Evolutionary conservation across 2,888 invertebrate species (phyloP).

Genomic region (Cistogaster globosa): DNA sequence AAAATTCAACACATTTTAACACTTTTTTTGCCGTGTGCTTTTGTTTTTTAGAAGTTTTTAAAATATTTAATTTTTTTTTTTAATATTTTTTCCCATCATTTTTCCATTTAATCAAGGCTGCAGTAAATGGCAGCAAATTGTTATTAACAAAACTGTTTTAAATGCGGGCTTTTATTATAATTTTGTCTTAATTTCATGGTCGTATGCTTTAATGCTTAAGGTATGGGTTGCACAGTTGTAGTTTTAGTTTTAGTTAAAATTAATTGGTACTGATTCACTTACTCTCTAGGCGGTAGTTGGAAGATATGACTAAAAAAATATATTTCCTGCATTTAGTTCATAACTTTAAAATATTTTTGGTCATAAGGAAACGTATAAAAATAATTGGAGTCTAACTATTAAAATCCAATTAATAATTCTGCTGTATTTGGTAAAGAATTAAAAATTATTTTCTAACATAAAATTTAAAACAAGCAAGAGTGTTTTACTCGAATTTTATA

Average conservation of each 20-base stretch:
- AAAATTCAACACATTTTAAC: conserved; percentile 54
- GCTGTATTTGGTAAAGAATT: too few species aligned
- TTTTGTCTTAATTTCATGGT: neutral
- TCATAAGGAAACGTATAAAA: too few species aligned
- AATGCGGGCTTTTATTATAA: conserved; percentile 16
- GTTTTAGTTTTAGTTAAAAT: conserved; percentile 5
- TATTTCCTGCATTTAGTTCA: too few species aligned
- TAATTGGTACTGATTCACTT: too few species aligned
- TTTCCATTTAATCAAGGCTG: conserved; percentile 1
- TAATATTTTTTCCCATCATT: neutral
- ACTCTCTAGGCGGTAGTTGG: too few species aligned
- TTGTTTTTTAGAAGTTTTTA: conserved; percentile 27
- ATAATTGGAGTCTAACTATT: too few species aligned
- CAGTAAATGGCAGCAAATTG: neutral
- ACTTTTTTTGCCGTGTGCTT: conserved; percentile 57
- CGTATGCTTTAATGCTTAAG: neutral
- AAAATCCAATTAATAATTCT: too few species aligned
- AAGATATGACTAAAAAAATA: too few species aligned
- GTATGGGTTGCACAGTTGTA: neutral
- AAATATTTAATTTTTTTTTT: neutral
- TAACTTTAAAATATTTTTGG: too few species aligned
- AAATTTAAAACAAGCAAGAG: too few species aligned
- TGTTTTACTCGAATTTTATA: too few species aligned
- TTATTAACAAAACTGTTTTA: conserved; percentile 14
- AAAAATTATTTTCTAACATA: too few species aligned